These are phyloP conservation scores for Amphilophus citrinellus DNA, from an alignment of 2,113 vertebrate genomes.

Conservation along the genomic window DNA sequence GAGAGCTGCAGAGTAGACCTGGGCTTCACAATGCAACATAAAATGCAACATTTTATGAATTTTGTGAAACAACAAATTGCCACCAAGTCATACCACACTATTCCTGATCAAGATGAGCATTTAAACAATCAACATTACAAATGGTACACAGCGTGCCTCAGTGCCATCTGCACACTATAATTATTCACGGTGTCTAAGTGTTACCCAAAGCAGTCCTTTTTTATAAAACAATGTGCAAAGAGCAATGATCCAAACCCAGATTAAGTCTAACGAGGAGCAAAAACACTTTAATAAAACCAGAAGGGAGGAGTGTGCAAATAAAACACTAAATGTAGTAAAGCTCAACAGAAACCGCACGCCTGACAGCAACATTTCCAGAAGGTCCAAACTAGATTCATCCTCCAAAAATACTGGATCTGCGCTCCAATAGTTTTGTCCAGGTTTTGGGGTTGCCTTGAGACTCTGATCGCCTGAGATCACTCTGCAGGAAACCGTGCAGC, in stretches of 20 bases:
- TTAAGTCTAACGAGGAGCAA: not conserved
- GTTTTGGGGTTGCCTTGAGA: not conserved
- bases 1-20: not conserved
- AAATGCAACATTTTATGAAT: not conserved
- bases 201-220: not conserved
- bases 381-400: not conserved
- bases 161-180: not conserved
- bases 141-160: not conserved
- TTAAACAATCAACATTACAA: not conserved
- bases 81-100: no score
- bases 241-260: not conserved
- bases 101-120: no score
- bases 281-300: not conserved
- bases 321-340: not conserved
- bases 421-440: fast-evolving
- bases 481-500: not conserved
- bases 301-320: slow-evolving; percentile 13
- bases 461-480: not conserved
- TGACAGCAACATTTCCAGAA: not conserved
- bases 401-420: not conserved
- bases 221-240: not conserved
- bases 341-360: not conserved
- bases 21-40: not conserved
- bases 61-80: not conserved
- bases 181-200: not conserved